Evolutionary conservation across 2,797 vertebrate species (phyloP).

Genomic region (Phaenicophaeus curvirostris): DNA sequence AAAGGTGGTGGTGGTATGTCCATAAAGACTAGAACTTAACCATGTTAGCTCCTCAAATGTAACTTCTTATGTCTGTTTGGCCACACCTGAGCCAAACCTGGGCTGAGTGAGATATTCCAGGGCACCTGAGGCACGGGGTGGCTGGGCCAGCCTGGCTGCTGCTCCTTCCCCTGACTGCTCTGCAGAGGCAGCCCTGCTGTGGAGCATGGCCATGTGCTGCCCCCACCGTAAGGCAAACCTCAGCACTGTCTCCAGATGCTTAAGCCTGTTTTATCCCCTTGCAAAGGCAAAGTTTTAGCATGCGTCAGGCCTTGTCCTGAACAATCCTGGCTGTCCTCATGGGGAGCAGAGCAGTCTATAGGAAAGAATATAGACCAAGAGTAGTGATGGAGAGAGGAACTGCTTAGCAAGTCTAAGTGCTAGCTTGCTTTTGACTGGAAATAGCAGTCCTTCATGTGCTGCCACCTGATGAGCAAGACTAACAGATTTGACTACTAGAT

Average conservation of each 20-base stretch:
- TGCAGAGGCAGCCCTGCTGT: rapidly evolving
- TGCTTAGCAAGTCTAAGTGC: not conserved
- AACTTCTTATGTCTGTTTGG: not conserved
- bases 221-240: not conserved
- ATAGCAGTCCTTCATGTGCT: not conserved
- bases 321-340: not conserved
- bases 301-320: not conserved
- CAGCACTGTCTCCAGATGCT: rapidly evolving
- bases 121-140: not conserved
- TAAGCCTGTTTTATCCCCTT: rapidly evolving
- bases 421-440: not conserved
- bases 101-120: not conserved
- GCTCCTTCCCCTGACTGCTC: not conserved
- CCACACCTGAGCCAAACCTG: not conserved
- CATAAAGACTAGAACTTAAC: not conserved
- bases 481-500: not conserved
- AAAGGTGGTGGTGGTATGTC: not conserved
- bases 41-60: not conserved
- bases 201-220: not conserved
- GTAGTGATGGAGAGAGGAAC: not conserved
- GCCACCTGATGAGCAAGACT: not conserved
- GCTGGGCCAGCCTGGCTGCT: not conserved
- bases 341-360: not conserved
- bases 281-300: not conserved
- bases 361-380: not conserved